phyloP scores from a whole-genome alignment of 2,113 vertebrate species.

The Eulacestoma nigropectus region DNA sequence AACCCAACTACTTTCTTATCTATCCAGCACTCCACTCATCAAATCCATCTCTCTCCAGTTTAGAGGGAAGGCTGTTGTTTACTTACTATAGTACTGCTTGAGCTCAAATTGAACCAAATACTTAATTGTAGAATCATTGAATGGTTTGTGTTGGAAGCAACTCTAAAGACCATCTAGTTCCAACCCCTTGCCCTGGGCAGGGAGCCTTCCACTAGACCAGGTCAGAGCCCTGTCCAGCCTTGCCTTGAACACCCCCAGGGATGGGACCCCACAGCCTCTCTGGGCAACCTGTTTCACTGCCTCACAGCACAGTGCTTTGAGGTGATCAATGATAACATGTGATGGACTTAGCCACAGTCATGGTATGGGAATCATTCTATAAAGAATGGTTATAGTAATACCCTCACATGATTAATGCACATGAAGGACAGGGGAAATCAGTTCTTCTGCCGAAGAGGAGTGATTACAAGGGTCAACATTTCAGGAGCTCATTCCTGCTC shows the following conservation, averaged over 20 bases:
- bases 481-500: background rate
- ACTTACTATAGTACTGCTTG: background rate
- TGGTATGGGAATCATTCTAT: background rate
- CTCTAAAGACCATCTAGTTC: background rate
- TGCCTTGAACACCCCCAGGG: no score
- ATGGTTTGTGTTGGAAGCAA: background rate
- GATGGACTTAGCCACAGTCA: background rate
- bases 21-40: background rate
- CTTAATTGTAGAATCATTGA: background rate
- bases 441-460: background rate
- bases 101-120: background rate
- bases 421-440: background rate
- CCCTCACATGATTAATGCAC: background rate
- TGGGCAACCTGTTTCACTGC: background rate
- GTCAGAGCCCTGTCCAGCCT: background rate
- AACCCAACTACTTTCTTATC: background rate
- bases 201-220: background rate
- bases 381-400: background rate
- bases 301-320: background rate
- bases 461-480: background rate
- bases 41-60: background rate
- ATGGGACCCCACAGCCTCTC: background rate
- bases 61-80: background rate
- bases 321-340: no score
- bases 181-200: rapidly evolving